phyloP scores from a whole-genome alignment of 2,113 vertebrate genomes.

The Burhinus bistriatus region DNA sequence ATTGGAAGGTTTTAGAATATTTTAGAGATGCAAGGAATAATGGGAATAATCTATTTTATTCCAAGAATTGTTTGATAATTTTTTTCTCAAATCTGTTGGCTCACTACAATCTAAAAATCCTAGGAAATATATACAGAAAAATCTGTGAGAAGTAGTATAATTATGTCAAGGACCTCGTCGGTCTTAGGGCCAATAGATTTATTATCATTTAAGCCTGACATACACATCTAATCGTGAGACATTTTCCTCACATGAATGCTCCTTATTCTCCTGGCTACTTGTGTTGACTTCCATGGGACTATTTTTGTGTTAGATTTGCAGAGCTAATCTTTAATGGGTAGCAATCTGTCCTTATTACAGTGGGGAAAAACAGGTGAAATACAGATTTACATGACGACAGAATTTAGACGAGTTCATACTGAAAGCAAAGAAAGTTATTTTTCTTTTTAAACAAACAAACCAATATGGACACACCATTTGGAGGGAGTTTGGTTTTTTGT shows the following conservation, averaged over 20 bases:
- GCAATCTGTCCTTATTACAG: background rate
- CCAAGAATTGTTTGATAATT: background rate
- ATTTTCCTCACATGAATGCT: background rate
- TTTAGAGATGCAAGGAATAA: background rate
- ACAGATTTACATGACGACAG: background rate
- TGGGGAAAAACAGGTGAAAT: background rate
- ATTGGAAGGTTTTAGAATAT: background rate
- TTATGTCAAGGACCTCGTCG: background rate
- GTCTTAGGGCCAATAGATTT: background rate
- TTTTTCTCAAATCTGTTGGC: background rate
- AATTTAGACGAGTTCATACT: background rate
- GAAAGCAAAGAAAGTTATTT: background rate
- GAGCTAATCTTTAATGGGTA: background rate
- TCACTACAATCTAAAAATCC: background rate
- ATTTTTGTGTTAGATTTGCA: background rate
- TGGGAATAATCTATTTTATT: background rate
- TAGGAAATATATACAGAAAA: background rate
- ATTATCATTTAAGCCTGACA: background rate
- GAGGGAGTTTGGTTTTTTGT: background rate
- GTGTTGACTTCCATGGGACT: background rate
- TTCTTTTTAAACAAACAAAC: background rate
- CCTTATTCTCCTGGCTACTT: background rate
- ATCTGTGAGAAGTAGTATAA: background rate
- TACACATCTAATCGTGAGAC: background rate
- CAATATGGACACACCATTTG: background rate